Conservation (phyloP, 2,113 vertebrate genomes). For the Chiloscyllium plagiosum region DNA sequence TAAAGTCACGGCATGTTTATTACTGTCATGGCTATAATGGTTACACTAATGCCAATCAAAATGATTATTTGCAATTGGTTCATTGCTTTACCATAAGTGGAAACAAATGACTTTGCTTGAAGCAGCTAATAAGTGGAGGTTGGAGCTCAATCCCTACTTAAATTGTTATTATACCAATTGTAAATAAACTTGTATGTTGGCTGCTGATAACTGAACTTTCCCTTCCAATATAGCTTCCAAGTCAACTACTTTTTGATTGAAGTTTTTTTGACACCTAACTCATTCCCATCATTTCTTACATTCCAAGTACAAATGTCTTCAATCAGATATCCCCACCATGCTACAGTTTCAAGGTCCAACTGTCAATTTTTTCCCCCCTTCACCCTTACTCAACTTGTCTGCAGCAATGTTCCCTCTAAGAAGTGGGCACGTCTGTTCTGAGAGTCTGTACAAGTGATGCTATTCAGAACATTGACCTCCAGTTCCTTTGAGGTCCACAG, state of each 20-base stretch:
- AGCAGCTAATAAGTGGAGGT: neutral
- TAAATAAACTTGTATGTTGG: neutral
- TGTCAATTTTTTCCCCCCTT: no score
- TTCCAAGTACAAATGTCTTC: no score
- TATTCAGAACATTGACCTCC: no score
- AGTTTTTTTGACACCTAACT: no score
- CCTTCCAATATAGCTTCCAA: neutral
- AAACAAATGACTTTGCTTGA: neutral
- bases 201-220: neutral
- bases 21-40: neutral
- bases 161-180: neutral
- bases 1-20: neutral
- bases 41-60: neutral
- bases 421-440: no score
- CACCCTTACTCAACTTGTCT: no score
- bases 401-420: no score
- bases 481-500: no score
- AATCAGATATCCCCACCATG: no score
- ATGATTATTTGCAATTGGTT: neutral
- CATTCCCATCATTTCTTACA: no score
- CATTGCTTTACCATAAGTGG: neutral
- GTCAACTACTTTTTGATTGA: neutral
- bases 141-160: neutral
- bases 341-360: no score
- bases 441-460: no score